A percentile compares a stretch with the other conserved stretches of the same genome.
Evolutionary conservation across 2,888 invertebrate genomes (phyloP).

Genomic region (Amblyjoppa fuscipennis): DNA sequence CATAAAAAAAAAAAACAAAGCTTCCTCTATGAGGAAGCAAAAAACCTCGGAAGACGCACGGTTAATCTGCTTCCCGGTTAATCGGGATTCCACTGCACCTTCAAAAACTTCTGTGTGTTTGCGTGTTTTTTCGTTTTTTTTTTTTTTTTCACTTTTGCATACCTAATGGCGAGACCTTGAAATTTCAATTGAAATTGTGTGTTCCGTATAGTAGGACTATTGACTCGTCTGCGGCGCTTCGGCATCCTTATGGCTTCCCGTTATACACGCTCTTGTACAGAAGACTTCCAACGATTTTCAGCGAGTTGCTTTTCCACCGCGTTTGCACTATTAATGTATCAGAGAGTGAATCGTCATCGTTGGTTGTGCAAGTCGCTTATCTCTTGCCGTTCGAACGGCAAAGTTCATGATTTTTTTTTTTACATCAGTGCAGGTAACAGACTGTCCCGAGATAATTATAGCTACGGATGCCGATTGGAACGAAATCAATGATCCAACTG

Average conservation of each 20-base stretch:
- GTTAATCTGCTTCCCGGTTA: no score
- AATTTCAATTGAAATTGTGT: neutral
- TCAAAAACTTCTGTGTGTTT: no score
- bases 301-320: slow-evolving; percentile 9
- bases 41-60: no score
- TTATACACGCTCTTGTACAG: neutral
- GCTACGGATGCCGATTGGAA: neutral
- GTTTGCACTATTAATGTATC: slow-evolving; percentile 10
- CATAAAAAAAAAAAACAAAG: no score
- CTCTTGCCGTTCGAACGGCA: neutral
- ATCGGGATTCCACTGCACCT: no score
- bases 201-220: neutral
- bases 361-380: neutral
- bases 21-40: no score
- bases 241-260: neutral
- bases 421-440: neutral
- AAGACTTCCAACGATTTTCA: neutral
- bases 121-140: no score
- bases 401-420: neutral
- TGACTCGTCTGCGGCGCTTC: neutral
- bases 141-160: neutral
- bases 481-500: neutral
- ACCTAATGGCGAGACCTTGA: neutral
- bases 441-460: neutral
- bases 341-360: neutral